A percentile compares a stretch with the other conserved stretches of the same genome.
phyloP scores from a whole-genome alignment of 2,888 invertebrate species.

The Meliscaeva auricollis region DNA sequence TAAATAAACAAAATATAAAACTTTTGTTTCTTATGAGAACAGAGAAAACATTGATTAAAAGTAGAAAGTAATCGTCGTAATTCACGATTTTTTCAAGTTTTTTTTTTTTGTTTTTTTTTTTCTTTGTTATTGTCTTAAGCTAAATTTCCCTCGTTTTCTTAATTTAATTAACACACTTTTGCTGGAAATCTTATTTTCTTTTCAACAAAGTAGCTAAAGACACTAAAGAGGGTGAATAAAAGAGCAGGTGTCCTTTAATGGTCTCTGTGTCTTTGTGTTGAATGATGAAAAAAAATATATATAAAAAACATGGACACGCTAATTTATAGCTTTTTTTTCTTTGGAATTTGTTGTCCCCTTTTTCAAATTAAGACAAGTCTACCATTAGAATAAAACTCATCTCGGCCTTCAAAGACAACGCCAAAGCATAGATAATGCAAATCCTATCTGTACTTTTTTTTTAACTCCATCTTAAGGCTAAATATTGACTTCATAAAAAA shows the following conservation, averaged over 20 bases:
- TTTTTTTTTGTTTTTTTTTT: not conserved
- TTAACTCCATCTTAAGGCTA: slow-evolving; percentile 1
- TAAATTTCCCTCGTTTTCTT: slow-evolving; percentile 28
- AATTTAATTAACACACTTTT: slow-evolving; percentile 67
- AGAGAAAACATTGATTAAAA: slow-evolving; percentile 59
- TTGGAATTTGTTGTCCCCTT: not conserved
- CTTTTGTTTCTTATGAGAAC: not conserved
- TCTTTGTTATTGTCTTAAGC: not conserved
- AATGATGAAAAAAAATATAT: not conserved
- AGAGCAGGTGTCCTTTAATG: slow-evolving; percentile 63
- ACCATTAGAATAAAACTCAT: slow-evolving; percentile 54
- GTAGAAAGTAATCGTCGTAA: slow-evolving; percentile 49
- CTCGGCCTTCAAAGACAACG: slow-evolving; percentile 60
- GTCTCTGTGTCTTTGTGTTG: slow-evolving; percentile 46
- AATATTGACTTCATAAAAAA: not conserved
- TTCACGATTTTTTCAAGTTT: not conserved
- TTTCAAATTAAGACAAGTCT: slow-evolving; percentile 38
- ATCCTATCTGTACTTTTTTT: slow-evolving; percentile 58
- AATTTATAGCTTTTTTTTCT: slow-evolving; percentile 50
- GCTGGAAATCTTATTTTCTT: slow-evolving; percentile 32
- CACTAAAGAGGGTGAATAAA: slow-evolving; percentile 39
- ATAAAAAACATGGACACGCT: slow-evolving; percentile 63
- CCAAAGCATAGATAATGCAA: slow-evolving; percentile 59
- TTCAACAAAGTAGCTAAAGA: not conserved
- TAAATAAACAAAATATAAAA: slow-evolving; percentile 16